These are phyloP conservation scores for Knipowitschia caucasica DNA, from an alignment of 2,797 vertebrate genomes.

Conservation along the genomic window DNA sequence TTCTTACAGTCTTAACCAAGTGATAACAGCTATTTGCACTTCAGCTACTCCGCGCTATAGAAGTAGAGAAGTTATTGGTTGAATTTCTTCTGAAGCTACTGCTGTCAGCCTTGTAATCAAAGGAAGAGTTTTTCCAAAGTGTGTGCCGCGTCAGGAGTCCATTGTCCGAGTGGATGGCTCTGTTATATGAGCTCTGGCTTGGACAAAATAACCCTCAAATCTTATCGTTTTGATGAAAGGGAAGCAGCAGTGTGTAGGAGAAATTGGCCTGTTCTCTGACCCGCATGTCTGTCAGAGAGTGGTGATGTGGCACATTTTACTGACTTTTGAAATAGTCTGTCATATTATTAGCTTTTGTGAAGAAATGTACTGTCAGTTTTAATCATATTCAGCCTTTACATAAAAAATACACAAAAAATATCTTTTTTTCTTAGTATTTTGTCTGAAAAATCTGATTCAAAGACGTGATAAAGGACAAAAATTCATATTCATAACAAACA, in stretches of 20 bases:
- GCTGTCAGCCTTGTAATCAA: constrained; percentile 34
- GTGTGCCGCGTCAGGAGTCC: constrained; percentile 12
- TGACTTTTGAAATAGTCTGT: constrained; percentile 3
- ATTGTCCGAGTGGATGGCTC: constrained; percentile 37
- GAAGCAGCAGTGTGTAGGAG: not conserved
- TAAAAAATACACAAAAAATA: too few species aligned
- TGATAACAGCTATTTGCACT: constrained; percentile 34
- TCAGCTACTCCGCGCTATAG: too few species aligned
- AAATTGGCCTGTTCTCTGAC: constrained; percentile 1
- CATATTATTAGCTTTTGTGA: too few species aligned
- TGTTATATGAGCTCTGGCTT: constrained; percentile 23
- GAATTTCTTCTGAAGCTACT: constrained; percentile 16
- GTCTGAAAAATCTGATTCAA: too few species aligned
- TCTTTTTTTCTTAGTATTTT: too few species aligned
- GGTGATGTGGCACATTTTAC: constrained; percentile 11
- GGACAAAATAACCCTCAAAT: constrained; percentile 26
- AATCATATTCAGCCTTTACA: too few species aligned
- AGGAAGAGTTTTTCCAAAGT: constrained; percentile 19
- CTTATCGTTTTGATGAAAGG: constrained; percentile 11
- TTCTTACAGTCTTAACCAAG: constrained; percentile 12
- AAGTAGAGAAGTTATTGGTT: constrained; percentile 36
- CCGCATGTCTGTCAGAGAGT: constrained; percentile 9
- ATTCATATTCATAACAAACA: too few species aligned
- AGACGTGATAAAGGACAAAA: too few species aligned
- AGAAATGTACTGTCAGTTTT: too few species aligned